A percentile compares a stretch with the other conserved stretches of the same genome.
Evolutionary conservation across 2,888 invertebrate genomes (phyloP).

Genomic region (Dicyrtomina minuta): DNA sequence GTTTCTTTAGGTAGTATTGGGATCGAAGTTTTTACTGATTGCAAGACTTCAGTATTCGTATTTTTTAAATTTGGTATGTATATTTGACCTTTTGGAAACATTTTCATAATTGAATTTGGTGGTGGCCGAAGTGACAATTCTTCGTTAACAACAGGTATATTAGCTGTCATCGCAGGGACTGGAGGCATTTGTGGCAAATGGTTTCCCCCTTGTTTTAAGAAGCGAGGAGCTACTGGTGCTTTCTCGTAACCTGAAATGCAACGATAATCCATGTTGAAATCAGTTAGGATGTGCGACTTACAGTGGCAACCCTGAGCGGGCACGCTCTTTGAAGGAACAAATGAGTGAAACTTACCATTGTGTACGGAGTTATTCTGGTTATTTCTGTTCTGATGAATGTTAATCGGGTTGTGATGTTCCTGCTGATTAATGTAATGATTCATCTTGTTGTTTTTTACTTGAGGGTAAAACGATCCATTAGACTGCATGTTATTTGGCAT

Average conservation of each 20-base stretch:
- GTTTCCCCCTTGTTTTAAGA: slow-evolving; percentile 46
- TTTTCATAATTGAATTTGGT: slow-evolving; percentile 76
- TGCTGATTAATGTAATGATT: slow-evolving; percentile 44
- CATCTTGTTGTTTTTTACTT: slow-evolving; percentile 50
- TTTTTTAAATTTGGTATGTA: slow-evolving; percentile 30
- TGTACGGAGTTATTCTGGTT: slow-evolving; percentile 48
- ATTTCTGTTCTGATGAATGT: slow-evolving; percentile 46
- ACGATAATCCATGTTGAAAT: no score
- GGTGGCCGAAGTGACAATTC: slow-evolving; percentile 84
- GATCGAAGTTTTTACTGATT: slow-evolving; percentile 7
- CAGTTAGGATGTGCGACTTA: no score
- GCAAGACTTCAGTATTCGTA: slow-evolving; percentile 12
- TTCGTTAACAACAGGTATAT: slow-evolving; percentile 64
- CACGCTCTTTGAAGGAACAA: no score
- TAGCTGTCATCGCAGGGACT: slow-evolving; percentile 17
- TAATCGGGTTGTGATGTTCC: slow-evolving; percentile 40
- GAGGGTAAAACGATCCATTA: slow-evolving; percentile 43
- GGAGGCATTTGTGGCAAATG: slow-evolving; percentile 38
- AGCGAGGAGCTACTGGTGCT: slow-evolving; percentile 52
- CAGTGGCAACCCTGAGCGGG: no score
- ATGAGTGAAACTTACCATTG: background rate
- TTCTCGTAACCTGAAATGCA: slow-evolving; percentile 48
- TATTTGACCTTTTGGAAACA: slow-evolving; percentile 37
- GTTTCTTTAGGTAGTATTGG: slow-evolving; percentile 29
- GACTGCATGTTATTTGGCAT: slow-evolving; percentile 45